Evolutionary conservation across 2,888 invertebrate genomes (phyloP).

Genomic region (Mactromeris polynyma): DNA sequence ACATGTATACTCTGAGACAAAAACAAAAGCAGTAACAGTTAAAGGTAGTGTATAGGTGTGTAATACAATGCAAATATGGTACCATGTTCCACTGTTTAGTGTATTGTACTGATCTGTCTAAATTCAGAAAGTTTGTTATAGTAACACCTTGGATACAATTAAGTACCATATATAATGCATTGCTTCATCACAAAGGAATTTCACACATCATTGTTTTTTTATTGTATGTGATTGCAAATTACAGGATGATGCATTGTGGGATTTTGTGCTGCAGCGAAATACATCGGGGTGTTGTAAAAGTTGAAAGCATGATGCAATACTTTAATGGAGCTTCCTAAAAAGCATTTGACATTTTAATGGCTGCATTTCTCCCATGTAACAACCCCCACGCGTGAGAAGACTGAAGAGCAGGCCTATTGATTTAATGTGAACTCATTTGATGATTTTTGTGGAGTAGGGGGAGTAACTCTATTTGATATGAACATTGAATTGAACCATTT

Average conservation of each 20-base stretch:
- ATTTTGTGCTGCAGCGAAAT: too few relatives aligned
- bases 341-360: background rate
- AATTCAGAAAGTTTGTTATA: too few relatives aligned
- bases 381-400: background rate
- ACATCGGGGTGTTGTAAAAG: background rate
- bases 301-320: background rate
- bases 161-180: background rate
- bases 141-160: too few relatives aligned
- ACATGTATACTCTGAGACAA: too few relatives aligned
- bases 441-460: background rate
- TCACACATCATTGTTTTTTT: background rate
- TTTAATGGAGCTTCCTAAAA: background rate
- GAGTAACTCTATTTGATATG: background rate
- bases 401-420: background rate
- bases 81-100: too few relatives aligned
- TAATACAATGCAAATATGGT: too few relatives aligned
- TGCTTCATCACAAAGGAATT: background rate
- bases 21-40: too few relatives aligned
- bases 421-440: background rate
- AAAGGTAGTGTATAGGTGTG: too few relatives aligned
- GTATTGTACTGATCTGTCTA: too few relatives aligned
- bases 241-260: background rate
- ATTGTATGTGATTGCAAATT: background rate
- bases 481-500: too few relatives aligned
- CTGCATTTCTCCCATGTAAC: background rate